Percentiles rank a stretch among this genome's conserved stretches.
Evolutionary conservation across 2,113 vertebrate species (phyloP).

Genomic region (Corapipo altera): DNA sequence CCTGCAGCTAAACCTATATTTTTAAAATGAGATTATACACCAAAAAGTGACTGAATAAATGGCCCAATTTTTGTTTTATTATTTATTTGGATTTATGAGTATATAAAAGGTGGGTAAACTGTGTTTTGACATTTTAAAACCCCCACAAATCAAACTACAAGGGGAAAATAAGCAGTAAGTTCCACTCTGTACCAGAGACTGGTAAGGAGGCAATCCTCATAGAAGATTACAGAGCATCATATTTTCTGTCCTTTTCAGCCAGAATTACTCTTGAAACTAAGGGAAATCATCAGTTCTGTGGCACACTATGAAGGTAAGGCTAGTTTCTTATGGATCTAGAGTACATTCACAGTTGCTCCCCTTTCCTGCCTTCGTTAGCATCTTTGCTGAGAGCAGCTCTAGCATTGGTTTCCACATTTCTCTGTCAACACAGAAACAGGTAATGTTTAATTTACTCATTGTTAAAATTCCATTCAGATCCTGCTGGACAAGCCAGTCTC

Average conservation of each 20-base stretch:
- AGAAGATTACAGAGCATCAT: background rate
- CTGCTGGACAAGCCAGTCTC: background rate
- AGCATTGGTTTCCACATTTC: background rate
- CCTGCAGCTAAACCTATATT: slow-evolving; percentile 32
- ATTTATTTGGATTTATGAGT: slow-evolving; percentile 47
- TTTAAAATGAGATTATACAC: slow-evolving; percentile 12
- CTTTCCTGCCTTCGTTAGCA: background rate
- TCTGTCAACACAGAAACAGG: background rate
- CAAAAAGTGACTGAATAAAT: slow-evolving; percentile 27
- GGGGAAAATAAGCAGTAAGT: background rate
- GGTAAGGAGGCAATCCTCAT: background rate
- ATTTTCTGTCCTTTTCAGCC: background rate
- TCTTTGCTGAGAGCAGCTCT: background rate
- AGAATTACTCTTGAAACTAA: background rate
- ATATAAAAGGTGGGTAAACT: slow-evolving; percentile 23
- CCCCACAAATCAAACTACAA: slow-evolving; percentile 44
- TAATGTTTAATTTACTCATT: background rate
- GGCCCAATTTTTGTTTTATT: slow-evolving; percentile 24
- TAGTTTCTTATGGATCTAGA: background rate
- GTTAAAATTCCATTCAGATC: background rate
- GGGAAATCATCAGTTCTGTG: background rate
- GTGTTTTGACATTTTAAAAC: slow-evolving; percentile 42
- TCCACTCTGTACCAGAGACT: background rate
- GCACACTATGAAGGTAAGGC: background rate
- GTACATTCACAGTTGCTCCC: background rate